Evolutionary conservation across 2,797 vertebrate genomes (phyloP), one percentile per base, ranked within the genome.

Genomic region (Pseudochromis fuscus): DNA sequence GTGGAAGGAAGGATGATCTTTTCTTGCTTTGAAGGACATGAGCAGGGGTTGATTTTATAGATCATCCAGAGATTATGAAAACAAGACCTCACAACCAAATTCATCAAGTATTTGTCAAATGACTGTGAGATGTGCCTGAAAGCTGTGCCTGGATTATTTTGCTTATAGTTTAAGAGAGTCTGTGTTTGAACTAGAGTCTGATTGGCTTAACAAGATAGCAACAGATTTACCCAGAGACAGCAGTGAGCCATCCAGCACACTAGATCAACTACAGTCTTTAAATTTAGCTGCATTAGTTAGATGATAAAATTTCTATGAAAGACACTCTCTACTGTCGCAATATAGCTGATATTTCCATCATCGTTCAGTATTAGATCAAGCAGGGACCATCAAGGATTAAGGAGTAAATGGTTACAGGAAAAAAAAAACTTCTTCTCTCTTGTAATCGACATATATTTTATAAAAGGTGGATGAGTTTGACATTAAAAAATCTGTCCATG

Each of bases 31-130:
- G n/a, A 66, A 67, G 65, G 28, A 51, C 33, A 59, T n/a, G 31
- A 33, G 35, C 51, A 50, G 24, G 13, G 37, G 23, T 13, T 49
- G 49, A 50, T 33, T 62, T 77, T 23, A 56, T 55, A 35, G 40
- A 67, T 67, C 37, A 77, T 56, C 42, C 38, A 44, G 25, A 48
- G 23, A 24, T 73, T 56, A 68, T 61, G 45, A 56, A 75, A 81
- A 65, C 48, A 65, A 7, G 24, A 60, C 31, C 24, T 25, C 7
- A 12, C 0, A 28, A 46, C 52, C 44, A 18, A 45, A 72, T 65
- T 27, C 2, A 60, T 58, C 45, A 18, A n/a, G 1, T 38, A n/a
- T 58, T 66, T 38, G 42, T 63, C 46, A 63, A 60, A 72, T 60
- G n/a, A n/a, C 16, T 67, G 59, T 13, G 28, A 21, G 24, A 55